phyloP scores from a whole-genome alignment of 2,888 invertebrate genomes.

The Lepidochrysops patricia region DNA sequence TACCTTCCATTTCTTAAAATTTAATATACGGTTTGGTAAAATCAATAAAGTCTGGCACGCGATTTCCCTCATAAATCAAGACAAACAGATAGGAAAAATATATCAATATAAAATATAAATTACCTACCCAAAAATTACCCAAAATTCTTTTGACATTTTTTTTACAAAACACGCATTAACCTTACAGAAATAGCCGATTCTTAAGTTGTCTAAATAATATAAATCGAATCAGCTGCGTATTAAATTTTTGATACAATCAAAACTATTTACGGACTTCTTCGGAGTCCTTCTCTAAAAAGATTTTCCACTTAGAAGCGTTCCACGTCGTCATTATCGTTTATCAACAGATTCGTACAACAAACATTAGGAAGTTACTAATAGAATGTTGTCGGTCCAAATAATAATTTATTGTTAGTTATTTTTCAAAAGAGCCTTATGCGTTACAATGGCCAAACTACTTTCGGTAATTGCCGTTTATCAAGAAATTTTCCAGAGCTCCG shows the following conservation, averaged over 20 bases:
- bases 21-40: no score
- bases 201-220: no score
- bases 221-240: no score
- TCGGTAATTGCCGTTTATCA: constrained; percentile 16
- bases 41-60: no score
- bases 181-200: no score
- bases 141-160: no score
- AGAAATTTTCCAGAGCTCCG: constrained; percentile 16
- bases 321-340: background rate
- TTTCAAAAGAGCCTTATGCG: constrained; percentile 7
- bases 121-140: background rate
- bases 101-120: background rate
- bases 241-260: no score
- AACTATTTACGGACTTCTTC: no score
- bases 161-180: no score
- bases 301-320: background rate
- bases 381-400: constrained; percentile 8
- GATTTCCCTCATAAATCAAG: no score
- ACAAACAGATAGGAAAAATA: no score
- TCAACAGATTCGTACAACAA: background rate
- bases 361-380: constrained; percentile 4
- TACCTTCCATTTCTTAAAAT: background rate
- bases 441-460: constrained; percentile 13
- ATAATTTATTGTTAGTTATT: constrained; percentile 8
- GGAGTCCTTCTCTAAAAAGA: no score